Percentiles rank a stretch among this genome's conserved stretches.
Evolutionary conservation across 2,797 vertebrate species (phyloP).

Genomic region (Pelobates cultripes): DNA sequence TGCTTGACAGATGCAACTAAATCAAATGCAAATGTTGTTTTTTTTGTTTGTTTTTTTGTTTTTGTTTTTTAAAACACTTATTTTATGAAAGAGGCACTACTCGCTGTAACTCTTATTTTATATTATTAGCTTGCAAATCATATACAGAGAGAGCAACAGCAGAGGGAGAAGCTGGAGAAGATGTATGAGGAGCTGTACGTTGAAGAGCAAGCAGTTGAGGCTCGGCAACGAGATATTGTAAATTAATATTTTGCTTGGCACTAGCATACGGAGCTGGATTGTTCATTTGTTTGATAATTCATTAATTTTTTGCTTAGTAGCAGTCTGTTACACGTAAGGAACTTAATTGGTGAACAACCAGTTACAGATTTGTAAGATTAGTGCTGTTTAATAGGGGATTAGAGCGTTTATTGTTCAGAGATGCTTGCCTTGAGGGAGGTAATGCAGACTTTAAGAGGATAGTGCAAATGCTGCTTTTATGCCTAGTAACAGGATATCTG

Average conservation of each 20-base stretch:
- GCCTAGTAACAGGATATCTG: conserved; percentile 47
- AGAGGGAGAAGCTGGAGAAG: conserved; percentile 83
- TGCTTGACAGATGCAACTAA: no score
- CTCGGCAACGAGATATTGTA: conserved; percentile 79
- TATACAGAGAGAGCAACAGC: conserved; percentile 75
- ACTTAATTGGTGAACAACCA: conserved; percentile 26
- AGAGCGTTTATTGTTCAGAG: conserved; percentile 50
- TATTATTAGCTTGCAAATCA: conserved; percentile 76
- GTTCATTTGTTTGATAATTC: conserved; percentile 5
- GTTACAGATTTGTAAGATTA: conserved; percentile 45
- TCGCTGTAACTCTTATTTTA: conserved; percentile 10
- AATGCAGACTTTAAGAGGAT: conserved; percentile 47
- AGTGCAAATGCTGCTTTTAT: conserved; percentile 45
- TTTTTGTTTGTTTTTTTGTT: no score
- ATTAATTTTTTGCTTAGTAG: conserved; percentile 24
- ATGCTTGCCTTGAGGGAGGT: conserved; percentile 46
- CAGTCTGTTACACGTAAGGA: conserved; percentile 28
- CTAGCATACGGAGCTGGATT: neutral
- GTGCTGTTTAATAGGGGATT: conserved; percentile 41
- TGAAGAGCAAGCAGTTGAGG: conserved; percentile 82
- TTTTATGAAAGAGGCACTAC: no score
- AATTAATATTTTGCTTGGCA: conserved; percentile 55
- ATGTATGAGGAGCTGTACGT: conserved; percentile 81
- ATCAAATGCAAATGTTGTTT: no score
- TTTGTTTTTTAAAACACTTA: no score